Conservation (phyloP, 1,140 invertebrate genomes). For the Choristoneura fumiferana region DNA sequence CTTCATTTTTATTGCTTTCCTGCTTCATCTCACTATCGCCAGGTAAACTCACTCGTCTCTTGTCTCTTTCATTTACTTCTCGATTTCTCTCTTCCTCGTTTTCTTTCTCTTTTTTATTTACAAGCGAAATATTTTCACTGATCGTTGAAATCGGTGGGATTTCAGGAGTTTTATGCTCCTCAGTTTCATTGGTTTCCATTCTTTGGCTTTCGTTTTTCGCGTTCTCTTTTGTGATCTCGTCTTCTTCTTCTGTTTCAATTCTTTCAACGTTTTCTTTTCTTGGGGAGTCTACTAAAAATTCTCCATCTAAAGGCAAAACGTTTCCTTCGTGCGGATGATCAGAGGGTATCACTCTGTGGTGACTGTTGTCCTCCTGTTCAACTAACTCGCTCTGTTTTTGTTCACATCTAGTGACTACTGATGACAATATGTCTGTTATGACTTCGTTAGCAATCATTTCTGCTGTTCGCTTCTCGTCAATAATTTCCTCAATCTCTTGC, state of each 20-base stretch:
- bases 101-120: slow-evolving; percentile 64
- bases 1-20: slow-evolving; percentile 55
- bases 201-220: slow-evolving; percentile 64
- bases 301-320: slow-evolving; percentile 68
- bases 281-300: slow-evolving; percentile 57
- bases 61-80: slow-evolving; percentile 68
- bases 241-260: slow-evolving; percentile 44
- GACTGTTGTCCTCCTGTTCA: slow-evolving; percentile 36
- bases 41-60: slow-evolving; percentile 82
- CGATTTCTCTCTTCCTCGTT: slow-evolving; percentile 56
- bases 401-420: slow-evolving; percentile 46
- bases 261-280: slow-evolving; percentile 37
- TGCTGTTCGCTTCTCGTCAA: slow-evolving; percentile 54
- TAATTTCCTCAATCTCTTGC: slow-evolving; percentile 62
- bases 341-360: slow-evolving; percentile 49
- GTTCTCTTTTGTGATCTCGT: slow-evolving; percentile 58
- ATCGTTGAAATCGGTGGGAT: slow-evolving; percentile 86
- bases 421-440: slow-evolving; percentile 53
- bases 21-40: slow-evolving; percentile 79
- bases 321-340: slow-evolving; percentile 67
- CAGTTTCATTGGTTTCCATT: slow-evolving; percentile 56
- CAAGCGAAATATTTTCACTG: slow-evolving; percentile 80
- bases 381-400: slow-evolving; percentile 31
- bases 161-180: slow-evolving; percentile 80
- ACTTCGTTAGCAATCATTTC: slow-evolving; percentile 56